These are phyloP conservation scores for Drosophila leontia DNA, from an alignment of 1,140 invertebrate genomes.

Conservation along the genomic window DNA sequence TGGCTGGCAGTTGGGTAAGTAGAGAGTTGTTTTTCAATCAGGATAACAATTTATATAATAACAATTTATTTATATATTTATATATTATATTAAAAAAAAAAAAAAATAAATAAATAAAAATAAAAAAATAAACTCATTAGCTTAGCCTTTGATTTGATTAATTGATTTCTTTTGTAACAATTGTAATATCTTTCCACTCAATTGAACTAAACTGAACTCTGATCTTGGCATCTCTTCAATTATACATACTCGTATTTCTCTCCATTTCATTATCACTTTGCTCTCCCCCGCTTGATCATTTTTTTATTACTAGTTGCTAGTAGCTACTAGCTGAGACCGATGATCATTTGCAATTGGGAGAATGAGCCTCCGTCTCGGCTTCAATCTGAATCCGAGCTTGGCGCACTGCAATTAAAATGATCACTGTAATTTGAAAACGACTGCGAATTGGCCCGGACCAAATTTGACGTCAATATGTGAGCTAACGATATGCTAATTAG, in stretches of 20 bases:
- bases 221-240: conserved; percentile 18
- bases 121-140: not conserved
- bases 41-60: too few relatives aligned
- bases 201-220: conserved; percentile 16
- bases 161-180: not conserved
- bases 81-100: too few relatives aligned
- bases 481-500: conserved; percentile 81
- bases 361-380: not conserved
- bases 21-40: too few relatives aligned
- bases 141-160: not conserved
- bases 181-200: not conserved
- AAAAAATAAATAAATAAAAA: too few relatives aligned
- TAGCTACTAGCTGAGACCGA: not conserved
- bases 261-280: conserved; percentile 20
- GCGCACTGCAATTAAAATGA: conserved; percentile 81
- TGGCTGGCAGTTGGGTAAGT: too few relatives aligned
- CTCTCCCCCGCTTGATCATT: conserved; percentile 30
- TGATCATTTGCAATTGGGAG: conserved; percentile 9
- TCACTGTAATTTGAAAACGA: conserved; percentile 77
- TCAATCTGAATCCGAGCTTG: conserved; percentile 39
- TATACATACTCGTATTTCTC: conserved; percentile 12
- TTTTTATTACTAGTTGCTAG: conserved; percentile 33
- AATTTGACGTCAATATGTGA: conserved; percentile 82
- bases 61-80: too few relatives aligned
- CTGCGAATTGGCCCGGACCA: conserved; percentile 60